Evolutionary conservation across 2,113 vertebrate species (phyloP), one percentile per base, ranked within the genome.

Genomic region (Thermophis baileyi): DNA sequence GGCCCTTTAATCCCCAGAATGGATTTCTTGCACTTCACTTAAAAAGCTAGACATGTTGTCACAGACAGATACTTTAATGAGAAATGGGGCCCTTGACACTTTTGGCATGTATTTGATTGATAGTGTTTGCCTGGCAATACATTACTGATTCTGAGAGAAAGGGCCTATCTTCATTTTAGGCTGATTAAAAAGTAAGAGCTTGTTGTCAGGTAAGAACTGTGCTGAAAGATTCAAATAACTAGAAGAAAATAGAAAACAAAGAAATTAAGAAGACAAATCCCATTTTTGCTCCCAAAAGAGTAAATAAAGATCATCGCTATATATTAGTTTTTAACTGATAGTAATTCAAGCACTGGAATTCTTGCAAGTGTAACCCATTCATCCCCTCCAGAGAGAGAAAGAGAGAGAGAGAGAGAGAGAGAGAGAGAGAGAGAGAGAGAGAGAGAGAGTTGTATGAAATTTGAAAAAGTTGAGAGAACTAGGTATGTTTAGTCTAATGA

Each of bases 31-130:
- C 18, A 1, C 25, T 94, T 91, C 90, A 89, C 47, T 89, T 40
- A 95, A n/a, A 93, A 94, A 95, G 22, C 85, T 63, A 50, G 90
- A 91, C 50, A 92, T 90, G 91, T 92, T 93, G 49, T 60, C 94
- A 87, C 40, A 94, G 69, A 90, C 87, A 74, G 35, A 69, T 47
- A 30, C 1, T 60, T 91, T 46, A 12, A 9, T 60, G 44, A 93
- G 90, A 94, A 94, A 89, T 88, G 16, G 60, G 30, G 53, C 30
- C 22, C 60, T 93, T 89, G 14, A 30, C 54, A 24, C 20, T 94
- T 88, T 55, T 40, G 24, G 2, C 89, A 30, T 16, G 12, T 51
- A 25, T 57, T 87, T 93, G 92, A 95, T 88, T 92, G 92, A 91
- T 35, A 50, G 35, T 1, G 35, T 25, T 3, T 51, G n/a, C 88